Conservation (phyloP, 2,797 vertebrate genomes). For the Lagodon rhomboides region DNA sequence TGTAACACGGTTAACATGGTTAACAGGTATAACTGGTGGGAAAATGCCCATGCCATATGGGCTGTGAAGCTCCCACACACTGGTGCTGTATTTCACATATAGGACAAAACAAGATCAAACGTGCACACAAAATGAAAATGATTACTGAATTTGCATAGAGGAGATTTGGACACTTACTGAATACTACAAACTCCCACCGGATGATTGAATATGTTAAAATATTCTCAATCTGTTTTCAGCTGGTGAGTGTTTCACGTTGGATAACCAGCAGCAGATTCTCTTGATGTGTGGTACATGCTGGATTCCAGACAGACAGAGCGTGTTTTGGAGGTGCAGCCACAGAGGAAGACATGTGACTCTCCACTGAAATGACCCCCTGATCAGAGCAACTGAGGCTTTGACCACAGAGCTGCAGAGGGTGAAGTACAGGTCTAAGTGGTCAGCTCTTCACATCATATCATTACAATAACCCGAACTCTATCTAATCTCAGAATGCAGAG, state of each 20-base stretch:
- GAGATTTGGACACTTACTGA: neutral
- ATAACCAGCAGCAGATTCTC: neutral
- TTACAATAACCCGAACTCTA: slow-evolving; percentile 17
- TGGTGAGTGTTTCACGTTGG: neutral
- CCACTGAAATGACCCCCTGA: neutral
- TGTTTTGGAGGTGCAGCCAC: neutral
- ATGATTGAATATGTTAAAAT: neutral
- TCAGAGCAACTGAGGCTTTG: neutral
- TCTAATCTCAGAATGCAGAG: slow-evolving; percentile 1
- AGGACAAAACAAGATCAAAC: slow-evolving; percentile 2
- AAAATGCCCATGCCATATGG: slow-evolving; percentile 8
- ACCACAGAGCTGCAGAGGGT: neutral
- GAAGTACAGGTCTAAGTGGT: slow-evolving; percentile 14
- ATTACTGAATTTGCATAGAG: slow-evolving; percentile 13
- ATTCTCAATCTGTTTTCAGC: slow-evolving; percentile 5
- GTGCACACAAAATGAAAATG: neutral
- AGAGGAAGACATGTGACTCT: neutral
- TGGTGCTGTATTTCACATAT: neutral
- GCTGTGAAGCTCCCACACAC: slow-evolving; percentile 9
- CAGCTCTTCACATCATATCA: neutral
- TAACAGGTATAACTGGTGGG: neutral
- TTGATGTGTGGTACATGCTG: neutral
- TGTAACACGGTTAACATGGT: neutral
- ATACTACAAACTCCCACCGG: slow-evolving; percentile 3
- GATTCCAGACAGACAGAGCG: slow-evolving; percentile 3